Percentiles rank a stretch among this genome's conserved stretches.
Conservation (phyloP, 2,797 vertebrate genomes). For the Acrocephalus scirpaceus region DNA sequence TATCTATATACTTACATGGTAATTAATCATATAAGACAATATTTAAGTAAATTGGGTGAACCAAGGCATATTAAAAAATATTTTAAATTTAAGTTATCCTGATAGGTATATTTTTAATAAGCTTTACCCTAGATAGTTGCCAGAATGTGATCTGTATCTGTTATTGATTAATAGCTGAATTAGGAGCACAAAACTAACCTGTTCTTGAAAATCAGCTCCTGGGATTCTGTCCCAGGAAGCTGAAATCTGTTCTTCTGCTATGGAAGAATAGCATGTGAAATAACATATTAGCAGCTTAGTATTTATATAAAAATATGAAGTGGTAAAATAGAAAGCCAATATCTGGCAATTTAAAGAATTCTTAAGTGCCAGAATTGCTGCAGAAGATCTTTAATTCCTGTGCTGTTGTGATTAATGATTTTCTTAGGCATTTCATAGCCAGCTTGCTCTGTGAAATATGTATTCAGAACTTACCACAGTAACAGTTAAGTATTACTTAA, state of each 20-base stretch:
- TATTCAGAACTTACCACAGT: not conserved
- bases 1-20: not conserved
- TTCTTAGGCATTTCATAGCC: not conserved
- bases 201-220: not conserved
- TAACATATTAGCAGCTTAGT: not conserved
- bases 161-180: not conserved
- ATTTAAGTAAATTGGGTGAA: not conserved
- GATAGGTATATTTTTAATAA: not conserved
- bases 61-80: not conserved
- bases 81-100: not conserved
- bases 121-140: not conserved
- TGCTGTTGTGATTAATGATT: not conserved
- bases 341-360: not conserved
- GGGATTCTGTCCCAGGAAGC: not conserved
- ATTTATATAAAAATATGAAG: not conserved
- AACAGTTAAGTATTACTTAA: not conserved
- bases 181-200: not conserved
- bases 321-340: not conserved
- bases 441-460: not conserved
- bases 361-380: not conserved
- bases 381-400: not conserved
- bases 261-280: not conserved
- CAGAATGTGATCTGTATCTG: not conserved
- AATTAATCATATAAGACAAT: not conserved
- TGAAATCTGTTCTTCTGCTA: not conserved